A percentile compares a stretch with the other conserved stretches of the same genome.
Evolutionary conservation across 2,888 invertebrate genomes (phyloP).

Genomic region (Troglohyphantes excavatus): DNA sequence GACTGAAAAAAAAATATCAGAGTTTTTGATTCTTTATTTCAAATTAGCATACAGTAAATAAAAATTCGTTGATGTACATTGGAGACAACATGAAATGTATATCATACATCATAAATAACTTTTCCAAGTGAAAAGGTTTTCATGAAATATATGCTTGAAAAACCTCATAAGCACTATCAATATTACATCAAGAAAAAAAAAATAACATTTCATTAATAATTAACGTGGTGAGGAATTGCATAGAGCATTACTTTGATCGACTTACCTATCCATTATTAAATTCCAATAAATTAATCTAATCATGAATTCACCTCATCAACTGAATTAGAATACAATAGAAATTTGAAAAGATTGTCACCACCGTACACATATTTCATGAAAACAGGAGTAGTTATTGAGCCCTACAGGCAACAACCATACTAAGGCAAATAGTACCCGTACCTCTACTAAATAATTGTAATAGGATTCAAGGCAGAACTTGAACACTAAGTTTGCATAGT

Average conservation of each 20-base stretch:
- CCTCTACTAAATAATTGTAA: slow-evolving; percentile 56
- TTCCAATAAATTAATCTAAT: background rate
- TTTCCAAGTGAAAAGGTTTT: slow-evolving; percentile 54
- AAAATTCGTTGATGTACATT: slow-evolving; percentile 64
- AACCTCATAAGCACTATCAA: slow-evolving; percentile 42
- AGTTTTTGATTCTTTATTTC: slow-evolving; percentile 56
- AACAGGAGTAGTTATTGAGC: slow-evolving; percentile 27
- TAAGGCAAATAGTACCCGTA: slow-evolving; percentile 69
- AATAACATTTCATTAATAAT: slow-evolving; percentile 26
- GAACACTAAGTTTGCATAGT: slow-evolving; percentile 27
- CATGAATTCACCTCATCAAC: background rate
- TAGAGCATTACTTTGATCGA: slow-evolving; percentile 14
- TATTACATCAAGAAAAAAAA: slow-evolving; percentile 41
- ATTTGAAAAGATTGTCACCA: slow-evolving; percentile 56
- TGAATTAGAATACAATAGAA: slow-evolving; percentile 30
- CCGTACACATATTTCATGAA: slow-evolving; percentile 23
- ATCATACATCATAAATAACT: slow-evolving; percentile 21
- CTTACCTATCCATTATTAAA: too few relatives aligned
- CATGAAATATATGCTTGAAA: slow-evolving; percentile 47
- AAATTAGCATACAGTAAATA: slow-evolving; percentile 52
- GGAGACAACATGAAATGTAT: slow-evolving; percentile 45
- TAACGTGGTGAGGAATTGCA: slow-evolving; percentile 5
- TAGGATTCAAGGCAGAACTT: slow-evolving; percentile 49
- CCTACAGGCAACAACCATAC: slow-evolving; percentile 55
- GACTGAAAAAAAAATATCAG: background rate